A percentile compares a stretch with the other conserved stretches of the same genome.
These are phyloP conservation scores for Scortum barcoo DNA, from an alignment of 2,113 vertebrate species.

Conservation along the genomic window DNA sequence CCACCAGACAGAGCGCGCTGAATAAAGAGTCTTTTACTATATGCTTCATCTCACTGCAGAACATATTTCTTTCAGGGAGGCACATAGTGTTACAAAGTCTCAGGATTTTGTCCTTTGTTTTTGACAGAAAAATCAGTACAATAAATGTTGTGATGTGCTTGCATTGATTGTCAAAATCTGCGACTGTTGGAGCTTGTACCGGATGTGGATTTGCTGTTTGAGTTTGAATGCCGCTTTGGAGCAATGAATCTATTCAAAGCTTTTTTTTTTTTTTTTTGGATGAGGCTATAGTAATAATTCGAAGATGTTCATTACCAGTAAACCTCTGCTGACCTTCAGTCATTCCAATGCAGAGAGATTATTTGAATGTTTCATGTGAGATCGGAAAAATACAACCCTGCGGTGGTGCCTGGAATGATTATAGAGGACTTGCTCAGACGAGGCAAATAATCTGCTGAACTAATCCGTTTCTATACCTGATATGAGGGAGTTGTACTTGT, in stretches of 20 bases:
- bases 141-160: not conserved
- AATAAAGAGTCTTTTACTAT: not conserved
- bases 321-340: conserved; percentile 60
- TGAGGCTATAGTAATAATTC: conserved; percentile 33
- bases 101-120: not conserved
- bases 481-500: conserved; percentile 29
- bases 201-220: conserved; percentile 21
- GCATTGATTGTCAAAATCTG: conserved; percentile 16
- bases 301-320: conserved; percentile 48
- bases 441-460: conserved; percentile 59
- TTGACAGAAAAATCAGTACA: not conserved
- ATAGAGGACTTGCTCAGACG: conserved; percentile 33
- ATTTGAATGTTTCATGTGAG: conserved; percentile 22
- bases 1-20: not conserved
- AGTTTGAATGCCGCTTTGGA: conserved; percentile 18
- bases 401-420: conserved; percentile 33
- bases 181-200: not conserved
- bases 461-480: conserved; percentile 48
- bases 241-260: conserved; percentile 36
- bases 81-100: not conserved
- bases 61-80: not conserved
- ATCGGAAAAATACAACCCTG: conserved; percentile 37
- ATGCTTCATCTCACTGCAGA: not conserved
- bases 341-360: conserved; percentile 3
- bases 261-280: conserved; percentile 18